These are phyloP conservation scores for Macropodus opercularis DNA, from an alignment of 2,797 vertebrate genomes.

Conservation along the genomic window DNA sequence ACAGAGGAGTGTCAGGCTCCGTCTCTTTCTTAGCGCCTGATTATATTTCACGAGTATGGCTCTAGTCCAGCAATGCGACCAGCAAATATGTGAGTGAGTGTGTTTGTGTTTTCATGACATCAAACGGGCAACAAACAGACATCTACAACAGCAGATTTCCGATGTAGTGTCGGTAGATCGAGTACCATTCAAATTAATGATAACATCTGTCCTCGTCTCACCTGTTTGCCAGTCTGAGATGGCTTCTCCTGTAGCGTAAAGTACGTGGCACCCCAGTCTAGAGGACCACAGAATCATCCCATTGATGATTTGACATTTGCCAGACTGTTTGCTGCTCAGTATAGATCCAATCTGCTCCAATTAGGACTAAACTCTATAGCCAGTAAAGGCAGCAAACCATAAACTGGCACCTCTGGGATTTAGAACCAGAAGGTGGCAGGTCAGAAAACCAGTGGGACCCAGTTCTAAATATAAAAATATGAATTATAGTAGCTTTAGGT, in stretches of 20 bases:
- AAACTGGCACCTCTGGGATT: no score
- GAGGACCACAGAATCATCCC: conserved; percentile 15
- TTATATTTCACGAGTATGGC: conserved; percentile 51
- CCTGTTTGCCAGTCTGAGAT: no score
- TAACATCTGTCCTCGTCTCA: no score
- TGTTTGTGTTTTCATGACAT: conserved; percentile 11
- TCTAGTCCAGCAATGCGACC: conserved; percentile 33
- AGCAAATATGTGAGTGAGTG: conserved; percentile 15
- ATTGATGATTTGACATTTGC: conserved; percentile 15
- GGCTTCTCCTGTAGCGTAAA: no score
- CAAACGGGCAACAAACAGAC: conserved; percentile 12
- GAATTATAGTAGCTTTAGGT: not conserved
- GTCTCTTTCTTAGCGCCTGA: conserved; percentile 54
- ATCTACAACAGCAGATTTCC: no score
- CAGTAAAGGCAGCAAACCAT: no score
- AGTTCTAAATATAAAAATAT: no score
- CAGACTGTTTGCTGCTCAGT: conserved; percentile 3
- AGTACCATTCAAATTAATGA: no score
- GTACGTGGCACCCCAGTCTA: no score
- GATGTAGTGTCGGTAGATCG: no score
- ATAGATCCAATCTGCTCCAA: not conserved
- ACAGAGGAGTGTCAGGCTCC: conserved; percentile 15
- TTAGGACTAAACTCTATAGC: not conserved
- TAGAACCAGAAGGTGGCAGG: no score
- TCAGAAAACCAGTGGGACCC: no score